Evolutionary conservation across 1,140 invertebrate genomes (phyloP).

Genomic region (Drosophila elegans): DNA sequence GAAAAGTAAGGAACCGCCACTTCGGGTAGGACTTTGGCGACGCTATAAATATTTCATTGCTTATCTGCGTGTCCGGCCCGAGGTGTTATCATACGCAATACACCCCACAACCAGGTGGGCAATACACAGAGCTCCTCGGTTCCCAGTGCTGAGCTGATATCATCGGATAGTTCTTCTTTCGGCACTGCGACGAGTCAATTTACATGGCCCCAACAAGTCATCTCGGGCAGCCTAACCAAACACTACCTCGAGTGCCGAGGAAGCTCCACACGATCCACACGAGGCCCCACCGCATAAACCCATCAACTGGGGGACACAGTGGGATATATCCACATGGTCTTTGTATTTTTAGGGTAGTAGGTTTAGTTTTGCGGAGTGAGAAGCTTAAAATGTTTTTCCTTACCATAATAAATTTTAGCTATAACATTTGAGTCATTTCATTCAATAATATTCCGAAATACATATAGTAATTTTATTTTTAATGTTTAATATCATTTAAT

Average conservation of each 20-base stretch:
- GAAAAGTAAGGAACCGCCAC: slow-evolving; percentile 10
- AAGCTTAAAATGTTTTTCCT: no score
- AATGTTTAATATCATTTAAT: no score
- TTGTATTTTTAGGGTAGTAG: background rate
- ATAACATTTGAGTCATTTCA: no score
- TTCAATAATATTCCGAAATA: no score
- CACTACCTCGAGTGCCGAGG: slow-evolving; percentile 6
- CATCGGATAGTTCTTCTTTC: slow-evolving; percentile 16
- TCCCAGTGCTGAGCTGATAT: slow-evolving; percentile 17
- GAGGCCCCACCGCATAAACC: slow-evolving; percentile 15
- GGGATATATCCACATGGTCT: background rate
- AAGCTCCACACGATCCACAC: background rate
- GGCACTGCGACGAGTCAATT: slow-evolving; percentile 46
- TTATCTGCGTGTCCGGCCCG: slow-evolving; percentile 55
- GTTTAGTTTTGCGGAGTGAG: no score
- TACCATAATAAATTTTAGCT: no score
- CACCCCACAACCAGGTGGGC: slow-evolving; percentile 41
- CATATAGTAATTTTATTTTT: no score
- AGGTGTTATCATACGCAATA: slow-evolving; percentile 55
- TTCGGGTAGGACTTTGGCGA: slow-evolving; percentile 53
- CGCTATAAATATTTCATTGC: slow-evolving; percentile 72
- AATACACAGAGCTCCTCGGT: slow-evolving; percentile 1
- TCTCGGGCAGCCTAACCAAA: slow-evolving; percentile 48
- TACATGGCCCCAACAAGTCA: slow-evolving; percentile 51
- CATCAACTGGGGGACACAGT: slow-evolving; percentile 16